These are phyloP conservation scores for Leptodactylus fuscus DNA, from an alignment of 2,113 vertebrate species.

Conservation along the genomic window DNA sequence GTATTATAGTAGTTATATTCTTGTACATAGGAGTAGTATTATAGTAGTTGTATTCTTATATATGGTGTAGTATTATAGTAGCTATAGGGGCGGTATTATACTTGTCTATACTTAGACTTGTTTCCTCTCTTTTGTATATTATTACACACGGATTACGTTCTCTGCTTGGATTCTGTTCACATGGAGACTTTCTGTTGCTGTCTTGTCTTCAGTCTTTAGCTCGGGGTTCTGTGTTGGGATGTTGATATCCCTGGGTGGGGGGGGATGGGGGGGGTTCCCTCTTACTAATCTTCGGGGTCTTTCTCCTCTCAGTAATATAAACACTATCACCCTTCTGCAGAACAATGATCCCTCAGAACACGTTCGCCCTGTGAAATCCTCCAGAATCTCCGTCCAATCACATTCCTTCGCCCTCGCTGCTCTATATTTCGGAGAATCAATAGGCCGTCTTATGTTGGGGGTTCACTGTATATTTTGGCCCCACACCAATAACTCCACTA, in stretches of 20 bases:
- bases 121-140: no score
- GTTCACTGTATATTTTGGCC: slow-evolving; percentile 77
- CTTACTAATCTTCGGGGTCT: not conserved
- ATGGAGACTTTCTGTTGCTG: no score
- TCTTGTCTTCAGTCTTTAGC: not conserved
- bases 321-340: not conserved
- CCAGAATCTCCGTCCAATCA: slow-evolving; percentile 36
- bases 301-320: not conserved
- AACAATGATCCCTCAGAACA: not conserved
- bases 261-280: not conserved
- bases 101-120: no score
- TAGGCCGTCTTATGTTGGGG: slow-evolving; percentile 75
- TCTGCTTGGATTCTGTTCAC: no score
- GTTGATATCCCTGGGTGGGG: not conserved
- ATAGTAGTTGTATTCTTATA: no score
- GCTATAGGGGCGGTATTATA: no score
- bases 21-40: no score
- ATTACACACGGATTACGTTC: no score
- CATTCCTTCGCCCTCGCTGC: slow-evolving; percentile 65
- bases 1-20: not conserved
- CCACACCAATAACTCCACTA: slow-evolving; percentile 75
- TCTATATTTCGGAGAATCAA: slow-evolving; percentile 65
- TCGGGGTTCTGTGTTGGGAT: not conserved
- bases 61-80: no score
- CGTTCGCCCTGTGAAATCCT: not conserved